These are phyloP conservation scores for Podarcis lilfordi DNA, from an alignment of 2,797 vertebrate genomes.

Conservation along the genomic window DNA sequence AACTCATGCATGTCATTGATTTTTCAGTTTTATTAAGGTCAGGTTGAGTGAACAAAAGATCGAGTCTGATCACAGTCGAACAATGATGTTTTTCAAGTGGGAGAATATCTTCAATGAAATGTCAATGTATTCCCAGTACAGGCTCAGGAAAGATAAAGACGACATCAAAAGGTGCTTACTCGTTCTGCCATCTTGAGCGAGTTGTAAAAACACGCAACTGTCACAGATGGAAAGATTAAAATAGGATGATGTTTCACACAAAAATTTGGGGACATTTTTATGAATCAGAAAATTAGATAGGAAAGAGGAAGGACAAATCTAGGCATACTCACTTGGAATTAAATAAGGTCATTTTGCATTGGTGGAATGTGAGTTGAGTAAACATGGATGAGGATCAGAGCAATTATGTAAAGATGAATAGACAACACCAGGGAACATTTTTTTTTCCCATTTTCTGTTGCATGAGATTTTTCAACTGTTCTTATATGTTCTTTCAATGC, in stretches of 20 bases:
- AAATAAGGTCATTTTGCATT: background rate
- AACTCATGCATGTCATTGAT: background rate
- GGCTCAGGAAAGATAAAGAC: background rate
- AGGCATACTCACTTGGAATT: background rate
- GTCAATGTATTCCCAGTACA: background rate
- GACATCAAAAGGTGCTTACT: background rate
- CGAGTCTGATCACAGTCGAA: background rate
- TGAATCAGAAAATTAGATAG: background rate
- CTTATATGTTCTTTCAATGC: too few relatives aligned
- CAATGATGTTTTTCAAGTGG: background rate
- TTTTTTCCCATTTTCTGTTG: too few relatives aligned
- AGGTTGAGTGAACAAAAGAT: background rate
- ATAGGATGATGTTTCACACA: background rate
- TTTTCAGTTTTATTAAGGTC: background rate
- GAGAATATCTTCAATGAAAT: background rate
- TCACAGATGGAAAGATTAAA: background rate
- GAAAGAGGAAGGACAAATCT: background rate
- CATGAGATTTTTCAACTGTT: too few relatives aligned
- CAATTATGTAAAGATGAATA: background rate
- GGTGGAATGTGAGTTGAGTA: background rate
- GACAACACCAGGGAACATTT: background rate
- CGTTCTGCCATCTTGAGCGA: background rate
- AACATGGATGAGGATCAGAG: too few relatives aligned
- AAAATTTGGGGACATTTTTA: background rate
- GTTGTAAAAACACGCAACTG: background rate